These are phyloP conservation scores for Tetranychus truncatus DNA, from an alignment of 2,888 invertebrate species.

Conservation along the genomic window DNA sequence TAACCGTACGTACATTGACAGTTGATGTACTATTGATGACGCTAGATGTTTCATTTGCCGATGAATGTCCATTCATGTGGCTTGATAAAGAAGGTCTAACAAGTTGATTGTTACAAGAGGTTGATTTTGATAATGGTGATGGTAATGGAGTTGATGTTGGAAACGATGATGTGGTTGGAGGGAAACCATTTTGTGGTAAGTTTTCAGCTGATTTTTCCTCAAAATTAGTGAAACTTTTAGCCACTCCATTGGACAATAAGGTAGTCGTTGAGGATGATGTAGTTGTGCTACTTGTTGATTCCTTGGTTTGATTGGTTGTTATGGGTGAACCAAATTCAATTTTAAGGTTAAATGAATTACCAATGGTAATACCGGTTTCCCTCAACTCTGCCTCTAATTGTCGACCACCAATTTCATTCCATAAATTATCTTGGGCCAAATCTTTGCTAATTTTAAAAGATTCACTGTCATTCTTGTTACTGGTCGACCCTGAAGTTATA, in stretches of 20 bases:
- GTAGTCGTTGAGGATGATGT: neutral
- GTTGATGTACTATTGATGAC: neutral
- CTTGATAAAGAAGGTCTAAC: no score
- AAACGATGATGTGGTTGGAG: neutral
- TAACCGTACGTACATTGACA: neutral
- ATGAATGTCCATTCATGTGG: no score
- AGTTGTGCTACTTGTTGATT: neutral
- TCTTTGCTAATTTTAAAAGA: neutral
- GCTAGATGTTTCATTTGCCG: neutral
- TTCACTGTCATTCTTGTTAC: neutral
- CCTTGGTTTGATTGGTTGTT: neutral
- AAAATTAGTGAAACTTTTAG: neutral
- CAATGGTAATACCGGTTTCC: slow-evolving; percentile 10
- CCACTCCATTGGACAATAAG: neutral
- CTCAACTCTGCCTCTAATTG: neutral
- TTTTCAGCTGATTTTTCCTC: neutral
- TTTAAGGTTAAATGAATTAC: slow-evolving; percentile 20
- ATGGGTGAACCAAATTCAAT: slow-evolving; percentile 17
- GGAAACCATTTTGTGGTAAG: neutral
- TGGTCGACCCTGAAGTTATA: neutral
- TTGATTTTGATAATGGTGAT: neutral
- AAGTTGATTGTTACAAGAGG: neutral
- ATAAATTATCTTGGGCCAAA: neutral
- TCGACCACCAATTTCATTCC: neutral
- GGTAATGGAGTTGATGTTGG: neutral